Conservation (phyloP, 2,888 invertebrate species). For the Campoplex capitator region DNA sequence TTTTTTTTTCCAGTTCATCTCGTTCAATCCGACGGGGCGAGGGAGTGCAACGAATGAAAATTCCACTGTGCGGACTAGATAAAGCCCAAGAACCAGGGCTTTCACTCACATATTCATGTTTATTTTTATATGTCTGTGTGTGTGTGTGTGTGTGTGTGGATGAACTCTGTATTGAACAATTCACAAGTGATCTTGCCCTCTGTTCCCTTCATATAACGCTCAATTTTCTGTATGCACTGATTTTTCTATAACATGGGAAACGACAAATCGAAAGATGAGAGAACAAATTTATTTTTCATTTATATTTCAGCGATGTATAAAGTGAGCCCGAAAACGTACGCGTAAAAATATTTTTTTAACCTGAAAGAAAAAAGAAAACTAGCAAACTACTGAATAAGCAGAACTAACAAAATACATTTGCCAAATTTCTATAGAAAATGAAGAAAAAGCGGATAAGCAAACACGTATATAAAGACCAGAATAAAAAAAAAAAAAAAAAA, state of each 20-base stretch:
- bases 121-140: not conserved
- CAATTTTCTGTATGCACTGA: conserved; percentile 31
- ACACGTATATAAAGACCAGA: conserved; percentile 6
- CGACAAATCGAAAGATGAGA: conserved; percentile 11
- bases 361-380: not conserved
- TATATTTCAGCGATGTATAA: not conserved
- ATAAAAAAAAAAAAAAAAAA: not conserved
- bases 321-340: not conserved
- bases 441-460: not conserved
- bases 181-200: conserved; percentile 53
- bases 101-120: conserved; percentile 50
- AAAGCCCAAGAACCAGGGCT: conserved; percentile 58
- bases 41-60: conserved; percentile 47
- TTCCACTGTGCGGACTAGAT: conserved; percentile 65
- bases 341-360: not conserved
- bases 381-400: not conserved
- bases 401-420: not conserved
- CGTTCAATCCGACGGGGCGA: conserved; percentile 52
- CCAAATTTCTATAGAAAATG: not conserved
- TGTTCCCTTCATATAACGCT: conserved; percentile 27
- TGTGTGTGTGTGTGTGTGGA: no score
- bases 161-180: conserved; percentile 12
- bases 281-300: not conserved
- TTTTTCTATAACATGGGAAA: conserved; percentile 32
- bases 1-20: conserved; percentile 62